Evolutionary conservation across 2,113 vertebrate species (phyloP), one percentile per base, ranked within the genome.

Genomic region (Martes martes): DNA sequence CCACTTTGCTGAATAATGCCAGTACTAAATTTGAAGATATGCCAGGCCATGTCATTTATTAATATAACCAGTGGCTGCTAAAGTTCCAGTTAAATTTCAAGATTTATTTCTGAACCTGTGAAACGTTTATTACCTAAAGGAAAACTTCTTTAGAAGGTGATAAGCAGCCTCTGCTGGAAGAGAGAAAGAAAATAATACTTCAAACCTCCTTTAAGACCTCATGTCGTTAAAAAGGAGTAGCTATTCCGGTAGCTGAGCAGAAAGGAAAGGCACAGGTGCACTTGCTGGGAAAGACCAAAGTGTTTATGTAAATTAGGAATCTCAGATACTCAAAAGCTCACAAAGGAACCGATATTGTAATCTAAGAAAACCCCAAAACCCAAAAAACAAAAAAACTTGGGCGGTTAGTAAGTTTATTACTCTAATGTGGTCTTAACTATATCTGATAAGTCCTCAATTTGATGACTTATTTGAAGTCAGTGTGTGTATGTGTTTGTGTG

Each of bases 201-300:
- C 23, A 88, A 94, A 57, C 42, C n/a, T 92, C 42, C 47, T 59
- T 82, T 80, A 52, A 89, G 91, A 74, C 18, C 42, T 92, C 57
- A 76, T 19, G 31, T 94, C 76, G 15, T 6, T 78, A 86, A 96
- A 95, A 95, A 63, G 11, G 4, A 85, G 31, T 76, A 67, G 59
- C 52, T 96, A n/a, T 80, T 97, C 55, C 61, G 59, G 81, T 84
- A 76, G 4, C 71, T 98, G 93, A 93, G 76, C 52, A 84, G 50
- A 87, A 95, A 86, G 67, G 59, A 88, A 90, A 96, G 95, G 67
- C 78, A 67, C 81, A 97, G 89, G 93, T 94, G 89, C 47, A 57
- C 13, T 63, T 55, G 6, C 26, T 67, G 78, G 81, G 93, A 79
- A 97, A 96, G 67, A 80, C 61, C 57, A 31, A 82, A 76, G 71